A percentile compares a stretch with the other conserved stretches of the same genome.
These are phyloP conservation scores for Sternotherus odoratus DNA, from an alignment of 2,797 vertebrate genomes.

Conservation along the genomic window DNA sequence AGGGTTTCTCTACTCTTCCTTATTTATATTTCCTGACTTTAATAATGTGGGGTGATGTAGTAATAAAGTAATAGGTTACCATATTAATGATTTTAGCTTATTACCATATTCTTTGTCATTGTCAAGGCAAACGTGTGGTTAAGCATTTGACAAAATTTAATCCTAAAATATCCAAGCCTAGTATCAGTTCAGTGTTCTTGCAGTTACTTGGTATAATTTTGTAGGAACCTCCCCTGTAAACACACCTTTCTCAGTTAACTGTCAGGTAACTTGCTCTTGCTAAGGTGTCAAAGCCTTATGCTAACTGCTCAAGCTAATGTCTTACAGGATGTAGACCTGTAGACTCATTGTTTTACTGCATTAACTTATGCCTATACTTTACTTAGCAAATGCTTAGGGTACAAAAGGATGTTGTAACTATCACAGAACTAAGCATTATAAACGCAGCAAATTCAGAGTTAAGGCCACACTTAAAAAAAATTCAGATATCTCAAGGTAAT, in stretches of 20 bases:
- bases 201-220: neutral
- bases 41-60: too few relatives aligned
- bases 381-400: neutral
- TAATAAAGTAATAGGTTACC: too few relatives aligned
- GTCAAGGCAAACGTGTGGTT: too few relatives aligned
- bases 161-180: too few relatives aligned
- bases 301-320: neutral
- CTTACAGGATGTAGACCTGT: neutral
- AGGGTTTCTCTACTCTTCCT: too few relatives aligned
- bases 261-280: neutral
- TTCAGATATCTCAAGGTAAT: neutral
- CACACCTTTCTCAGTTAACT: neutral
- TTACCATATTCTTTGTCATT: too few relatives aligned
- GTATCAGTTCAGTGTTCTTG: neutral
- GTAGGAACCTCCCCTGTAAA: neutral
- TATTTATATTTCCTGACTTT: too few relatives aligned
- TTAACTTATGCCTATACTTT: neutral
- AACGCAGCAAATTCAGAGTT: neutral
- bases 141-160: too few relatives aligned
- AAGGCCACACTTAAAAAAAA: neutral
- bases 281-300: neutral
- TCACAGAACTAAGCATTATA: neutral
- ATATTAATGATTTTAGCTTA: too few relatives aligned
- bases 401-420: neutral
- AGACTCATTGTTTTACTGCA: neutral